Evolutionary conservation across 2,888 invertebrate genomes (phyloP), one percentile per base, ranked within the genome.

Genomic region (Lasioglossum lativentre): DNA sequence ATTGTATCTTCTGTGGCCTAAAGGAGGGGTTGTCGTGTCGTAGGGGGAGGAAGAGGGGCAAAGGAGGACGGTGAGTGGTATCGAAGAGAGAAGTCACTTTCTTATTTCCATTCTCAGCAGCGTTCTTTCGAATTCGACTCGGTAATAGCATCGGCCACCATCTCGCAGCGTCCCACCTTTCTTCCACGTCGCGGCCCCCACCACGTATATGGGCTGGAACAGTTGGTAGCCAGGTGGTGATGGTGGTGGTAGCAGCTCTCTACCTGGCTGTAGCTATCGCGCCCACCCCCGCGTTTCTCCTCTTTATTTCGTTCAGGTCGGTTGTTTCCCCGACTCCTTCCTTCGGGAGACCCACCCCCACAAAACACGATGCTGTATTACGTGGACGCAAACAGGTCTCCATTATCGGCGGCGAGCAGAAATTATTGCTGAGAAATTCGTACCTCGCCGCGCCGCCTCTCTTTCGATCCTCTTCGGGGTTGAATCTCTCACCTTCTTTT

Each of bases 81-180:
- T 88, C 82, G 83, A 75, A 63, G 85, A 79, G 82, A 80, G 83
- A 88, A 89, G 89, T 90, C 81, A 81, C 88, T 85, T 89, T 91
- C 90, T 91, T 91, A 91, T 88, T 89, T 87, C 82, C 83, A 89
- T 90, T 89, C 91, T 89, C 75, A 72, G 63, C 78, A 72, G 71
- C 85, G 83, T 87, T 89, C 87, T 90, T 80, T 88, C 84, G 88
- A 87, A 90, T 90, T 89, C 87, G 87, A 88, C 85, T 86, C 78
- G 86, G 86, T 75, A 72, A 88, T 87, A 89, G 82, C 83, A 78
- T 59, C 86, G 85, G 75, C 86, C 90, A 88, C 88, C 89, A 89
- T 90, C 85, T 84, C 86, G 63, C 42, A 12, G 59, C 71, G 77
- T 79, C 86, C 89, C 85, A 82, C 90, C 88, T 86, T 80, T 75